Evolutionary conservation across 2,797 vertebrate species (phyloP).

Genomic region (Lithobates pipiens): DNA sequence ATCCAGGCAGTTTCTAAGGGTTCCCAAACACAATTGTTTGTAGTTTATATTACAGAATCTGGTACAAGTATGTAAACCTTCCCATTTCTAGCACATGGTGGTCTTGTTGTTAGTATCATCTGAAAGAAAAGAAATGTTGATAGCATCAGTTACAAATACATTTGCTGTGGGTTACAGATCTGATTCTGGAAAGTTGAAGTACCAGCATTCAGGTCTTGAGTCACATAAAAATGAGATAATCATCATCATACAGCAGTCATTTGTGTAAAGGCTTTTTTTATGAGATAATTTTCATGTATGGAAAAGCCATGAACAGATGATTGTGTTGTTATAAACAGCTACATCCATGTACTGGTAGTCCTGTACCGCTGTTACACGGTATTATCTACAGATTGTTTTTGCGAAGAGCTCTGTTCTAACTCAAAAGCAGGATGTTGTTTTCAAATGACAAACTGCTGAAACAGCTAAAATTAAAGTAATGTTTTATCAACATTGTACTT

Average conservation of each 20-base stretch:
- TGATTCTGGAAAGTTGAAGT: background rate
- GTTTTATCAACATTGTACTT: no score
- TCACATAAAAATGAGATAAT: constrained; percentile 9
- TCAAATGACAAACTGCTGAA: no score
- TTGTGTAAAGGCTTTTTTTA: background rate
- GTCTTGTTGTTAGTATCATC: background rate
- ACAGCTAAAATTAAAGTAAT: no score
- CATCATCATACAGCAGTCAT: constrained; percentile 7
- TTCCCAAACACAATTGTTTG: no score
- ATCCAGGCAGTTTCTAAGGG: no score
- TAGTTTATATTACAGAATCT: no score
- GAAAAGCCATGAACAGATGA: constrained; percentile 15
- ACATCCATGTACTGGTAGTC: background rate
- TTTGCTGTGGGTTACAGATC: background rate
- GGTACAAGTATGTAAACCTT: no score
- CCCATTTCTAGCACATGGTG: background rate
- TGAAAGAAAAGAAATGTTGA: constrained; percentile 2
- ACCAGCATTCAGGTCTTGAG: background rate
- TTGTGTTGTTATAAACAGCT: background rate
- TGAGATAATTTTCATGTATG: background rate
- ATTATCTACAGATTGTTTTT: no score
- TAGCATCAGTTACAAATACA: constrained; percentile 4
- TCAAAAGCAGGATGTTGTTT: no score
- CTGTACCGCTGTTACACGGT: no score
- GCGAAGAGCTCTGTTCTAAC: no score